Evolutionary conservation across 2,797 vertebrate species (phyloP), one percentile per base, ranked within the genome.

Genomic region (Cottoperca gobio): DNA sequence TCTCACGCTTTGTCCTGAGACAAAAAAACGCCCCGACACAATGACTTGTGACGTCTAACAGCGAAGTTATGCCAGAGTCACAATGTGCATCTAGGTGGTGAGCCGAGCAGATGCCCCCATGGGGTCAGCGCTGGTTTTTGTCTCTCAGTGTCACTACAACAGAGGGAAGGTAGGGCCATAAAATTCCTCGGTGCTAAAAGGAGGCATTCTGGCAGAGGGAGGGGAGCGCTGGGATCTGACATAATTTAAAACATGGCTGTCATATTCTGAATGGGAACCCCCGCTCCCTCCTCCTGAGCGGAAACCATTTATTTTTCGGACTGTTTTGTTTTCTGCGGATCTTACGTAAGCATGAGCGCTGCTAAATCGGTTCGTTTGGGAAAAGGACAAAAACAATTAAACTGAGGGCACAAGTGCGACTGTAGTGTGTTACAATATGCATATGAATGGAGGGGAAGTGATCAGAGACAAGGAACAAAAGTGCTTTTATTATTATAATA

Each of bases 181-280:
- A 94, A 93, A 89, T 79, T 74, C 64, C 72, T 66, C 33, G 2
- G 50, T 46, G 54, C 79, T 78, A 84, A 88, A 54, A 80, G 73
- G 80, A 85, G 70, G 57, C 74, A 86, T 89, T 93, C 88, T 87
- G 78, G 87, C 76, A 78, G 61, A 73, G 69, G 60, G 78, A 77
- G 78, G 74, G 78, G 66, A 58, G 55, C 1, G 33, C 26, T 4
- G 73, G 43, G 62, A 83, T 85, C 65, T 72, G 85, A 93, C 85
- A 89, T 92, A 76, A 94, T 91, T 90, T 91, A 93, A 90, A 92
- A 86, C 72, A 53, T 76, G 58, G 81, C 60, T 86, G 86, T 89
- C 84, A 84, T 86, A 81, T 88, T 87, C 42, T 90, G 86, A 92
- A 90, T 85, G 35, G 84, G 58, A 81, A 26, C 17, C 24, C 35